Base-by-base conservation (phyloP, 2,797 vertebrate genomes). In the Pangasius larnaudii region DNA sequence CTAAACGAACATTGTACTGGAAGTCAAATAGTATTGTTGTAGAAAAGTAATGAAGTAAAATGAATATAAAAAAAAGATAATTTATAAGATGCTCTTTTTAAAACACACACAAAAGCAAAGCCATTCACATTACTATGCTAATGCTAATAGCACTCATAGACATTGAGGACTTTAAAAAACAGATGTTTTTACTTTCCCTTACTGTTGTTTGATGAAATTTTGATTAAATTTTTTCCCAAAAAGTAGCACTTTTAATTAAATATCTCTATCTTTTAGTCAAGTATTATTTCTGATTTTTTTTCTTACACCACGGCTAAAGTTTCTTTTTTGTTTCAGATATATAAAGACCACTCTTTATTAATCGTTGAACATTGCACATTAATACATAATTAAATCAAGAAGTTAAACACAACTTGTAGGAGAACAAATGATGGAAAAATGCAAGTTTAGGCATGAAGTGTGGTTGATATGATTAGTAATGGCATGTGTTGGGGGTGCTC, bases 401-500 rank as follows among this genome's bases (percentile, higher is more conserved):
- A 69, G 18, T 19, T 36, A 36, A 39, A 71, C 27, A 18, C 18
- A 14, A 16, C 14, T 69, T 19, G 16, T 69, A 2, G 5, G 30
- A 13, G 0, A 16, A 67, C 33, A 53, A 16, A 16, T 14, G 0
- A 5, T 0, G 0, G 53, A 8, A 18, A 18, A 3, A 3, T 1
- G 16, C 4, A 18, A 53, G 51, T 53, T 53, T 18, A 5, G 14
- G 51, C 51, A 1, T 53, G 53, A 56, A 6, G 42, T 42, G 42
- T 6, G 4, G 18, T 16, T 56, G 53, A 18, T 5, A 11, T 11
- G 61, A 63, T n/a, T 63, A 27, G 27, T 56, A 56, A 56, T 56
- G 16, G 53, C 53, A 1, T 13, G 16, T 53, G 51, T 53, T 4
- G 13, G 0, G 3, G 0, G 0, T 0, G 0, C 2, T 16, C 3